These are phyloP conservation scores for Cranoglanis bouderius DNA, from an alignment of 2,113 vertebrate genomes.

Conservation along the genomic window DNA sequence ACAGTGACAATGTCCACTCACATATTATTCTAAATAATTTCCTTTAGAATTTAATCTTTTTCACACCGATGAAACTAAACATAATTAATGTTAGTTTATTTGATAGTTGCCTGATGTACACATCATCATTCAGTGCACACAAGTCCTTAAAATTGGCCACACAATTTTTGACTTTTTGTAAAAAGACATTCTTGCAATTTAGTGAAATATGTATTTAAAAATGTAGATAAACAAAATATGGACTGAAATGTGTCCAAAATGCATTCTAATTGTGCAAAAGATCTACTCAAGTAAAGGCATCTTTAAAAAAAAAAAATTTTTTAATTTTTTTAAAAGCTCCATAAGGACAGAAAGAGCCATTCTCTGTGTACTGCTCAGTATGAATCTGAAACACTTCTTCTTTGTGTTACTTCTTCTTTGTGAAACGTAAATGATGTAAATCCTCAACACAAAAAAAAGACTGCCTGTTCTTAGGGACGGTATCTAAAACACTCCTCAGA, in stretches of 20 bases:
- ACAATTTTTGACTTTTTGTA: not conserved
- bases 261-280: not conserved
- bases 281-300: not conserved
- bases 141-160: not conserved
- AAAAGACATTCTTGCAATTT: not conserved
- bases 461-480: not conserved
- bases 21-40: not conserved
- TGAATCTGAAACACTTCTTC: not conserved
- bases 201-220: not conserved
- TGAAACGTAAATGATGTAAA: not conserved
- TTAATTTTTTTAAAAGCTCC: no score
- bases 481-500: constrained; percentile 21
- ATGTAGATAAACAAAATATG: no score
- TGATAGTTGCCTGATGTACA: not conserved
- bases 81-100: not conserved
- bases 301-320: not conserved
- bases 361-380: not conserved
- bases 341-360: not conserved
- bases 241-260: not conserved
- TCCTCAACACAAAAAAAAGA: constrained; percentile 13
- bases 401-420: not conserved
- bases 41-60: not conserved
- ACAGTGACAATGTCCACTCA: not conserved
- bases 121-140: not conserved
- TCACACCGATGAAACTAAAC: not conserved